phyloP scores from a whole-genome alignment of 2,797 vertebrate genomes.

The Lophius americanus region DNA sequence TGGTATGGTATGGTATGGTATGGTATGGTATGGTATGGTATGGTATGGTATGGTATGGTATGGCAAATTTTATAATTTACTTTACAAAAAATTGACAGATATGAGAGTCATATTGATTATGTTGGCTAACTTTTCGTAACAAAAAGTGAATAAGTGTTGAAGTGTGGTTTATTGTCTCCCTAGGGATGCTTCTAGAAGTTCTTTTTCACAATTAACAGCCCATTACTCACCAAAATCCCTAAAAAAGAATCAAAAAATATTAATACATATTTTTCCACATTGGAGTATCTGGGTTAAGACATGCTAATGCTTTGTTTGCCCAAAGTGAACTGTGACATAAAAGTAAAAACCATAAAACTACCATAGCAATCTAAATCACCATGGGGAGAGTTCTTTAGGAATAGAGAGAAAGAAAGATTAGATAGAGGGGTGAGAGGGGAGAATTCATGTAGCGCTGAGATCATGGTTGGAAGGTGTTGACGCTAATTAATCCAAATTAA shows the following conservation, averaged over 20 bases:
- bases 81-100: no score
- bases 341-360: neutral
- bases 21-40: no score
- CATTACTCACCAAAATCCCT: neutral
- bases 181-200: neutral
- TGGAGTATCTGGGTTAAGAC: neutral
- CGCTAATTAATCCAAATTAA: conserved; percentile 60
- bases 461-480: conserved; percentile 46
- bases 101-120: no score
- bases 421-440: conserved; percentile 20
- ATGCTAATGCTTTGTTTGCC: neutral
- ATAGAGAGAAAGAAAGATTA: conserved; percentile 17
- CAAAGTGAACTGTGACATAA: neutral
- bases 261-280: neutral
- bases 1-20: no score
- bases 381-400: conserved; percentile 13
- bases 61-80: no score
- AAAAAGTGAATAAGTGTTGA: no score
- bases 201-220: neutral
- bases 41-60: no score
- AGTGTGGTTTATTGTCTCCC: no score
- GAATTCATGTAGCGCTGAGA: conserved; percentile 28
- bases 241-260: neutral
- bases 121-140: no score
- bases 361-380: conserved; percentile 15